Conservation (phyloP, 2,113 vertebrate species). For the Corythornis vintsioides region DNA sequence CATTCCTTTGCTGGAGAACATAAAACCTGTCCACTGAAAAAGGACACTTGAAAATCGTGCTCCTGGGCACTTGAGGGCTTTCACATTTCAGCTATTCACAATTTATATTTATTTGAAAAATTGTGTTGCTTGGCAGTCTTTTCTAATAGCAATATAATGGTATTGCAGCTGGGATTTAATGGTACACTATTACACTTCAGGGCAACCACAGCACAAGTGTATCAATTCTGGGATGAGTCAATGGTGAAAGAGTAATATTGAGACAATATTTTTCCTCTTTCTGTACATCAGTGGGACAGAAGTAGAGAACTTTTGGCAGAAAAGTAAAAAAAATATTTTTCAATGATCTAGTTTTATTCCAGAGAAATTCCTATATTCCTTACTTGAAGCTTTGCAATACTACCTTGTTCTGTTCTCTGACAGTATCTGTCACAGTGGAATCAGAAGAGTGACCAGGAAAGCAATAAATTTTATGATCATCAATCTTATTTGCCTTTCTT, state of each 20-base stretch:
- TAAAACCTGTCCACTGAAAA: conserved; percentile 37
- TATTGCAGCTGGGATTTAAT: conserved; percentile 66
- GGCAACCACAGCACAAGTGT: conserved; percentile 51
- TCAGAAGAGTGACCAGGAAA: background rate
- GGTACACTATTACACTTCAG: conserved; percentile 56
- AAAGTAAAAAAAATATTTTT: conserved; percentile 49
- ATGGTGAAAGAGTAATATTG: conserved; percentile 65
- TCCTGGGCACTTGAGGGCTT: conserved; percentile 49
- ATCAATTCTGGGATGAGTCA: conserved; percentile 67
- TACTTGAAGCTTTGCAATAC: background rate
- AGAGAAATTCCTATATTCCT: background rate
- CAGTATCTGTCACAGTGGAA: background rate
- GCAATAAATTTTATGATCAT: background rate
- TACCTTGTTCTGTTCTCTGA: background rate
- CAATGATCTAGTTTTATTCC: conserved; percentile 35
- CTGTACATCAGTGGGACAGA: conserved; percentile 29
- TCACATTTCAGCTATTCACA: conserved; percentile 57
- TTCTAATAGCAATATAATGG: conserved; percentile 68
- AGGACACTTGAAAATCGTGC: conserved; percentile 37
- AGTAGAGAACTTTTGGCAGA: conserved; percentile 34
- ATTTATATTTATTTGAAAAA: conserved; percentile 75
- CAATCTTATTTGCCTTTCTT: background rate
- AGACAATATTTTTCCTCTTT: conserved; percentile 65
- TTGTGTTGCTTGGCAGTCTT: conserved; percentile 47
- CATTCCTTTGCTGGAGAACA: conserved; percentile 11